Conservation (phyloP, 2,888 invertebrate species). For the Synanthedon tipuliformis region DNA sequence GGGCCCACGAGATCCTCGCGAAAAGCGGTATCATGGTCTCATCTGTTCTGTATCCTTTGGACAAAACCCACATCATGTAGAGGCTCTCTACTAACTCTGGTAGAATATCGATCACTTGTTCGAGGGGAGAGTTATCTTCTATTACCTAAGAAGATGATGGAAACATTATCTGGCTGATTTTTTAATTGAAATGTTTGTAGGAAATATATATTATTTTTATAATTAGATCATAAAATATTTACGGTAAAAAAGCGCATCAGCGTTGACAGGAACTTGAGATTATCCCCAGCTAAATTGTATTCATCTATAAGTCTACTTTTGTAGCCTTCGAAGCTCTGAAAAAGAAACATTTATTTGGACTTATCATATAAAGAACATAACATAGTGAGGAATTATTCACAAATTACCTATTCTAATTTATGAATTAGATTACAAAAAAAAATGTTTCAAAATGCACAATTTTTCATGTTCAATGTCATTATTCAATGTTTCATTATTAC, state of each 20-base stretch:
- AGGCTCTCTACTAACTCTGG: slow-evolving; percentile 86
- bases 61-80: slow-evolving; percentile 92
- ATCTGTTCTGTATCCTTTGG: slow-evolving; percentile 84
- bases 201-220: background rate
- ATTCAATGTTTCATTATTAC: too few species aligned
- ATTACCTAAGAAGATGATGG: slow-evolving; percentile 66
- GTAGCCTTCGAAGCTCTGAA: slow-evolving; percentile 71
- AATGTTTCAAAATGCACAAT: too few species aligned
- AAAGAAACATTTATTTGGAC: slow-evolving; percentile 37
- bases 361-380: too few species aligned
- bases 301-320: slow-evolving; percentile 73
- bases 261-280: slow-evolving; percentile 81
- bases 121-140: slow-evolving; percentile 76
- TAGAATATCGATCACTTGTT: slow-evolving; percentile 77
- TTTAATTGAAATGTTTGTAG: too few species aligned
- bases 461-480: too few species aligned
- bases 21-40: slow-evolving; percentile 88
- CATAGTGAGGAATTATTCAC: slow-evolving; percentile 20
- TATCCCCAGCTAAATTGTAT: slow-evolving; percentile 81
- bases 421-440: too few species aligned
- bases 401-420: background rate
- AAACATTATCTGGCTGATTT: background rate
- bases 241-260: slow-evolving; percentile 78
- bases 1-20: slow-evolving; percentile 84
- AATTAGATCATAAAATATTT: slow-evolving; percentile 12